phyloP scores from a whole-genome alignment of 2,888 invertebrate species.

The Agapostemon virescens region DNA sequence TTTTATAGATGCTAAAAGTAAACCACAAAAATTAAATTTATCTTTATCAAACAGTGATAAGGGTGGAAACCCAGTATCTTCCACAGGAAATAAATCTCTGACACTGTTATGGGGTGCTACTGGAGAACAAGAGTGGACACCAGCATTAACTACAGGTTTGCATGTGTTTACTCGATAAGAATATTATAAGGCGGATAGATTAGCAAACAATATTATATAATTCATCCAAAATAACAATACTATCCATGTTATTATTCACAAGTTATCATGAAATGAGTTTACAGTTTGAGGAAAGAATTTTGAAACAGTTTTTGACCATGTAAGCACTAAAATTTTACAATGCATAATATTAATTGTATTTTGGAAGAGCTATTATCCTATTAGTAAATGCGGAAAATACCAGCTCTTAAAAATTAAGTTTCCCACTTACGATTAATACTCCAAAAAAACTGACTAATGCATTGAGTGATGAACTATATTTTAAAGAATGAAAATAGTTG shows the following conservation, averaged over 20 bases:
- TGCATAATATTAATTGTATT: constrained; percentile 31
- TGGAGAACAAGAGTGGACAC: constrained; percentile 98
- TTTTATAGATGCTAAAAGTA: constrained; percentile 71
- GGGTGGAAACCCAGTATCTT: constrained; percentile 65
- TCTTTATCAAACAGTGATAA: constrained; percentile 76
- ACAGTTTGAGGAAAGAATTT: constrained; percentile 57
- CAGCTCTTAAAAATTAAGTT: constrained; percentile 15
- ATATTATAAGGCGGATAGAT: constrained; percentile 35
- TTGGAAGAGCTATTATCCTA: constrained; percentile 12
- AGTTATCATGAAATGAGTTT: constrained; percentile 42
- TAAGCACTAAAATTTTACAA: constrained; percentile 1
- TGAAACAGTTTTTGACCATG: constrained; percentile 20
- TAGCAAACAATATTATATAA: constrained; percentile 48
- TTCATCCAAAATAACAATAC: constrained; percentile 43
- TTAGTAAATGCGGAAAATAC: constrained; percentile 8
- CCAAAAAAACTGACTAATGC: constrained; percentile 45
- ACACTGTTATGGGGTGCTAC: constrained; percentile 96
- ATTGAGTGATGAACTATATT: constrained; percentile 24
- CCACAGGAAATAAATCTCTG: constrained; percentile 81
- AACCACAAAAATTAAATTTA: constrained; percentile 69
- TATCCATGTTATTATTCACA: constrained; percentile 41
- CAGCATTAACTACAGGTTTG: constrained; percentile 95
- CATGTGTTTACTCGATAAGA: constrained; percentile 45
- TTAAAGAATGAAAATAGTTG: constrained; percentile 66
- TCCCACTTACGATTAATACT: constrained; percentile 22